Base-by-base conservation (phyloP, 1,140 invertebrate genomes). In the Coptotermes formosanus region DNA sequence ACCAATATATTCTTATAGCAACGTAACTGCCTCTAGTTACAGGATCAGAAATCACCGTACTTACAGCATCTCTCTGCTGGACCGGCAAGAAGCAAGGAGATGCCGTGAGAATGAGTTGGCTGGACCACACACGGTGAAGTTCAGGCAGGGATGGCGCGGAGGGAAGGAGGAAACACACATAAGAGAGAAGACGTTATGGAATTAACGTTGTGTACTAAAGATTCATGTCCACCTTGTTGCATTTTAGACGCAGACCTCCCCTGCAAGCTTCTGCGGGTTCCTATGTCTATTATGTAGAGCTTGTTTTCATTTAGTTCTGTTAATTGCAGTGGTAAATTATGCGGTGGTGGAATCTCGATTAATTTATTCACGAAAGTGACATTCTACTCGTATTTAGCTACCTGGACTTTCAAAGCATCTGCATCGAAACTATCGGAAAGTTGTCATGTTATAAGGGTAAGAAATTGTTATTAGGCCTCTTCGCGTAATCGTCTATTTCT, bases 41-140 rank as follows among this genome's bases (percentile, higher is more conserved):
- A 69, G n/a, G 64, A 69, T 8, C 23, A 21, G 64, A 69, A 69
- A 69, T 69, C 64, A 69, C 25, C 64, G 12, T 69, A 25, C 23
- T 69, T 69, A 69, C 64, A 69, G 64, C 64, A 69, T 69, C 64
- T n/a, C n/a, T n/a, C 64, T n/a, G n/a, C 25, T 69, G 64, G 64
- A 69, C 64, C 14, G 64, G 23, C 14, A 64, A 11, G 52, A 9
- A 16, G 52, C 14, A 9, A 55, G 7, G 59, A 21, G 59, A 64
- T 69, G 23, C 64, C 64, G 64, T 69, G 64, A 69, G 64, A 69
- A 69, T 69, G 64, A 69, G 64, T 69, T 30, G 64, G 64, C 52
- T 69, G 64, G 64, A 69, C 64, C 64, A 69, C 64, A 69, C 64
- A 69, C 64, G 64, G n/a, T 30, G 64, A 69, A 3, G 64, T 30